Base-by-base conservation (phyloP, 2,797 vertebrate genomes). In the Steatocranus sp. region DNA sequence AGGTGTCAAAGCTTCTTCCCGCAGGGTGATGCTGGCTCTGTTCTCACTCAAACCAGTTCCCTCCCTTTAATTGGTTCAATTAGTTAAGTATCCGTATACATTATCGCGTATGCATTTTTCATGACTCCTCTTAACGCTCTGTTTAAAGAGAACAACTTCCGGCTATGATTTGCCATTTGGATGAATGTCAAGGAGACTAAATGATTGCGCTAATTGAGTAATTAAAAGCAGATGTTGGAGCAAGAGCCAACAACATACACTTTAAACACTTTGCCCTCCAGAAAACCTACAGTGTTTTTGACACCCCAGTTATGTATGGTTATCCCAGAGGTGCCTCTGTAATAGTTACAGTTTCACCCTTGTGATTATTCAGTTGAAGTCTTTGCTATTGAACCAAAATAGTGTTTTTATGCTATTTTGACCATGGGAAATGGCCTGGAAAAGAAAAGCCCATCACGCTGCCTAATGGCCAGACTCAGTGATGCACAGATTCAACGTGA, bases 291-390 rank as follows among this genome's bases (percentile, higher is more conserved):
- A 93, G 90, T 94, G 93, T 95, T 96, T 96, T 94, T 95, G 94
- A 96, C 96, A 96, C 95, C 95, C 95, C 96, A 92, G 95, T 96
- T 96, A 96, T 94, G 94, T 95, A 94, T 94, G 94, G 94, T 95
- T 95, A 95, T 96, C 96, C 96, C 95, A 95, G 94, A 96, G 96
- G 96, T 96, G 93, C 95, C 93, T 93, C 94, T 95, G 92, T 95
- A 95, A 96, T 96, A 96, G 95, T 96, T 96, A 96, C 96, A 96
- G 96, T 96, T 96, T 96, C 96, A 96, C 96, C 96, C 96, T 95
- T 92, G 94, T 96, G 96, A 96, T 96, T 96, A 96, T 96, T 96
- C 96, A 96, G 93, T 96, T 95, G 94, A 96, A 96, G 94, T 96
- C 95, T 95, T 93, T 95, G 93, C 95, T 95, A 96, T 96, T 96